These are phyloP conservation scores for Pipa parva DNA, from an alignment of 2,113 vertebrate species.

Conservation along the genomic window DNA sequence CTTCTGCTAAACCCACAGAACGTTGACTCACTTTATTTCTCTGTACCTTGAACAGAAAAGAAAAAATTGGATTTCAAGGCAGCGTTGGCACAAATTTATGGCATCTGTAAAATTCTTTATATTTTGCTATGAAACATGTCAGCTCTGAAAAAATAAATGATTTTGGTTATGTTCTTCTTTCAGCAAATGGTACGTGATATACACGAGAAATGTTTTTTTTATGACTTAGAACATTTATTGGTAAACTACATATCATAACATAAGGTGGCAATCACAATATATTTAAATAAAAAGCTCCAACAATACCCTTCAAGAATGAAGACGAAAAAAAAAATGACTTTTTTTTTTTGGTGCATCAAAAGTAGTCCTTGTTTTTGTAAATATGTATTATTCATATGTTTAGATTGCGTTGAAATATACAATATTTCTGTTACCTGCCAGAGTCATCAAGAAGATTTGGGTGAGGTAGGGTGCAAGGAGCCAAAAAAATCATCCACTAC, in stretches of 20 bases:
- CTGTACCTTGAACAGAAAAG: constrained; percentile 31
- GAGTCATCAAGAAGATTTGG: no score
- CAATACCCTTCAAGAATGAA: not conserved
- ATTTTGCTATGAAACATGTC: constrained; percentile 41
- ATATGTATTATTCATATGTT: not conserved
- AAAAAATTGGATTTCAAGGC: constrained; percentile 41
- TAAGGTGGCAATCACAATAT: constrained; percentile 28
- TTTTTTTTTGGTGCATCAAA: not conserved
- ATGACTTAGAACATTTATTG: constrained; percentile 17
- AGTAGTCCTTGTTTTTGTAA: not conserved
- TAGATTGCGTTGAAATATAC: no score
- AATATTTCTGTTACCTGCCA: no score
- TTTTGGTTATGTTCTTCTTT: constrained; percentile 32
- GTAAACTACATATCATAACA: constrained; percentile 29
- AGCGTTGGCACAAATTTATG: constrained; percentile 35
- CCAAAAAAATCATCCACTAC: no score
- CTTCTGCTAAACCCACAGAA: not conserved
- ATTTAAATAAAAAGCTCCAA: constrained; percentile 21
- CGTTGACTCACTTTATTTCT: constrained; percentile 19
- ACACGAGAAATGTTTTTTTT: constrained; percentile 30
- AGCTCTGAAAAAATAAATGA: constrained; percentile 40
- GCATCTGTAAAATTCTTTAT: constrained; percentile 39
- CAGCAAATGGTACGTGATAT: constrained; percentile 30
- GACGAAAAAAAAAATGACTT: no score
- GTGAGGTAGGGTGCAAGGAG: no score